These are phyloP conservation scores for Limnephilus lunatus DNA, from an alignment of 2,888 invertebrate genomes.

Conservation along the genomic window DNA sequence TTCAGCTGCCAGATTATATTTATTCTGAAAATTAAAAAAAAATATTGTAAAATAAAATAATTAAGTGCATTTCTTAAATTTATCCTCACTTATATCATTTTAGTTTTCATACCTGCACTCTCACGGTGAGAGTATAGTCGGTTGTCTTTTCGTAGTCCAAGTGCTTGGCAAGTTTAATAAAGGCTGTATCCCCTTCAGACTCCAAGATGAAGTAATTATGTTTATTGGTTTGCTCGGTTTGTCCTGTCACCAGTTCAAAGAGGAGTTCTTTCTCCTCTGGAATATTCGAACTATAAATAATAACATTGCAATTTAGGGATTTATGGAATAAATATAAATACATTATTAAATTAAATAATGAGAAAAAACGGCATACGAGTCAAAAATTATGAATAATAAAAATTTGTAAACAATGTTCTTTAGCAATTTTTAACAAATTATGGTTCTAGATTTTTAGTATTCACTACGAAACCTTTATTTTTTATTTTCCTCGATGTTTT, in stretches of 20 bases:
- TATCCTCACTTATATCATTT: background rate
- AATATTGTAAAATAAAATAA: background rate
- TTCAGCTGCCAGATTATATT: slow-evolving; percentile 87
- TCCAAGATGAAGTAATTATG: slow-evolving; percentile 85
- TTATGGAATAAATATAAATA: background rate
- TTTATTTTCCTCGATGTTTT: background rate
- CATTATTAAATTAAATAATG: too few species aligned
- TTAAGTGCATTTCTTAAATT: background rate
- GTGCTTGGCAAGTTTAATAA: slow-evolving; percentile 85
- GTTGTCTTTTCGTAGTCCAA: slow-evolving; percentile 92
- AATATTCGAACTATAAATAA: slow-evolving; percentile 82
- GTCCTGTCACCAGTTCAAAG: slow-evolving; percentile 88
- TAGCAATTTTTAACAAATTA: too few species aligned
- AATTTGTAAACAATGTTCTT: background rate
- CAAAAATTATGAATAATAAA: background rate
- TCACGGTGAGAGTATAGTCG: slow-evolving; percentile 89
- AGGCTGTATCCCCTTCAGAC: slow-evolving; percentile 83
- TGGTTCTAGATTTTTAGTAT: too few species aligned
- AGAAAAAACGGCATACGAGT: background rate
- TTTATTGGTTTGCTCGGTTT: slow-evolving; percentile 91
- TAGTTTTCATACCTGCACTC: slow-evolving; percentile 79
- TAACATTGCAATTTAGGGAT: background rate
- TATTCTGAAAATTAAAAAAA: slow-evolving; percentile 78
- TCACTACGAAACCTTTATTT: background rate
- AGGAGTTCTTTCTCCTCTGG: slow-evolving; percentile 84